These are phyloP conservation scores for Todiramphus chloris DNA, from an alignment of 2,113 vertebrate species.

Conservation along the genomic window DNA sequence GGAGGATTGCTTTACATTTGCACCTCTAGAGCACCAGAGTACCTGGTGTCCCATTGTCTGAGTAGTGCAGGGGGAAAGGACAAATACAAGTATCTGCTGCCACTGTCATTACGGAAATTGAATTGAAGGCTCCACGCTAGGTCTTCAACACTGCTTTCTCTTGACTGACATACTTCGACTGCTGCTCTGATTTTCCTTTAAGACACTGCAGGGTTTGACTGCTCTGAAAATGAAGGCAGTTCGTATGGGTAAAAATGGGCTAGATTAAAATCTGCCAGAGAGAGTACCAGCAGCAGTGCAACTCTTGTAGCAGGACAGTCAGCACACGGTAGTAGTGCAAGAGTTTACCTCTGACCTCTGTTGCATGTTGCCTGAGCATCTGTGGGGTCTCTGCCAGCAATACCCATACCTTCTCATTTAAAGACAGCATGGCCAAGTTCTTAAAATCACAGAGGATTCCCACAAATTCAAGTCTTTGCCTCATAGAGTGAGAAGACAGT, in stretches of 20 bases:
- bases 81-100: not conserved
- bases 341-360: not conserved
- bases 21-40: not conserved
- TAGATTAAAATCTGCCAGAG: not conserved
- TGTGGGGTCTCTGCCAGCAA: not conserved
- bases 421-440: not conserved
- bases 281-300: not conserved
- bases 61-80: not conserved
- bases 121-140: not conserved
- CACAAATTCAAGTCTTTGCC: not conserved
- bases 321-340: not conserved
- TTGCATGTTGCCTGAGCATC: fast-evolving
- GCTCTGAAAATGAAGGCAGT: not conserved
- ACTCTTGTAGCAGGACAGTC: not conserved
- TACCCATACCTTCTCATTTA: not conserved
- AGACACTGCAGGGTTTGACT: not conserved
- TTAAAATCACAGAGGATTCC: not conserved
- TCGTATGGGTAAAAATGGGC: not conserved
- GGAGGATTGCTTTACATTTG: not conserved
- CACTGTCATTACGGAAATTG: not conserved
- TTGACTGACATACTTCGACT: not conserved
- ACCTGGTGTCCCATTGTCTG: fast-evolving
- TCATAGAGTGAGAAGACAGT: not conserved
- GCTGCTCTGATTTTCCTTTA: not conserved
- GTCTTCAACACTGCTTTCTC: not conserved